Conservation (phyloP, 2,797 vertebrate genomes). For the Chloroceryle inda region DNA sequence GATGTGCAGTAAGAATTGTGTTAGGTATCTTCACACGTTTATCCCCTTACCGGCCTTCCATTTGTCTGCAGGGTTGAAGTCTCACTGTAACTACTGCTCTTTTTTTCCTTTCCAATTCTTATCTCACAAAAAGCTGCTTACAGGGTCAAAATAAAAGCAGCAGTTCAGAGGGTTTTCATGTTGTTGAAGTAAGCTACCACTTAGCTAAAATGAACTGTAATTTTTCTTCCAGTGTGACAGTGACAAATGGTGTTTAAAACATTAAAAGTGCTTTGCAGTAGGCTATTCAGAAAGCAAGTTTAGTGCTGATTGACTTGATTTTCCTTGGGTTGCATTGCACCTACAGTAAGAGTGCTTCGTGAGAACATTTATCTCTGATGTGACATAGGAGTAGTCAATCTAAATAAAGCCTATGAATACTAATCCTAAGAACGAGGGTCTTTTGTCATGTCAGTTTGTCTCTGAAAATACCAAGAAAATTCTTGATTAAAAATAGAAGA, state of each 20-base stretch:
- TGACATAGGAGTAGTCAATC: conserved; percentile 15
- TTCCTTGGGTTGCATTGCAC: conserved; percentile 26
- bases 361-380: conserved; percentile 45
- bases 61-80: neutral
- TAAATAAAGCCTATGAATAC: conserved; percentile 38
- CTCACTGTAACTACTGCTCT: neutral
- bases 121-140: neutral
- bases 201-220: conserved; percentile 43
- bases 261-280: conserved; percentile 37
- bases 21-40: neutral
- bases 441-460: conserved; percentile 16
- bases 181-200: conserved; percentile 40
- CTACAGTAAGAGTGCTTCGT: neutral
- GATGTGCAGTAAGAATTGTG: neutral
- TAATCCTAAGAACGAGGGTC: neutral
- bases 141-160: conserved; percentile 23
- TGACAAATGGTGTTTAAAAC: conserved; percentile 56
- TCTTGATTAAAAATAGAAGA: conserved; percentile 15
- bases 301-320: conserved; percentile 34
- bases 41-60: neutral
- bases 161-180: conserved; percentile 32
- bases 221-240: conserved; percentile 54
- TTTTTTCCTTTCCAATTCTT: neutral
- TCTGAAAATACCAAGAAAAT: neutral
- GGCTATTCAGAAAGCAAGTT: conserved; percentile 17